These are phyloP conservation scores for Syngnathus scovelli DNA, from an alignment of 2,113 vertebrate species.

Conservation along the genomic window DNA sequence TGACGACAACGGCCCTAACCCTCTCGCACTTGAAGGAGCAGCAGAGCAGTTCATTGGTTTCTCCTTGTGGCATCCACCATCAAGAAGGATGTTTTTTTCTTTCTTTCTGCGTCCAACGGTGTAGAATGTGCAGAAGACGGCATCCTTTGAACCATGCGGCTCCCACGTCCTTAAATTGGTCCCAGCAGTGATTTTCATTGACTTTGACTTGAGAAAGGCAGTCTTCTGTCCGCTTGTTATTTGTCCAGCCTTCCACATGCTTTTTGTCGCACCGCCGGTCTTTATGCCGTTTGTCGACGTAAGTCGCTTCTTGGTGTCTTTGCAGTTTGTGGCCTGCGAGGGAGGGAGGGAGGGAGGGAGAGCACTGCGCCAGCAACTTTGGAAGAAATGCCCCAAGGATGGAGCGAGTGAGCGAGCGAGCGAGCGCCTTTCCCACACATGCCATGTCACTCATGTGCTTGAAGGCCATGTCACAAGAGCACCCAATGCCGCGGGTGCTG, in stretches of 20 bases:
- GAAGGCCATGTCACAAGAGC: conserved; percentile 49
- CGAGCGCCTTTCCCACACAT: conserved; percentile 45
- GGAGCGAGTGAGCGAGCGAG: conserved; percentile 37
- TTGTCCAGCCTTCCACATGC: conserved; percentile 24
- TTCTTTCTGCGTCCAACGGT: conserved; percentile 57
- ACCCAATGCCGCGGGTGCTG: conserved; percentile 48
- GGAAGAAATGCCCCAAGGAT: conserved; percentile 52
- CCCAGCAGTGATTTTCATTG: conserved; percentile 5
- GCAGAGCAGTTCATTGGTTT: conserved; percentile 61
- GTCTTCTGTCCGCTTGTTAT: conserved; percentile 27
- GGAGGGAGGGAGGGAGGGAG: too few species aligned
- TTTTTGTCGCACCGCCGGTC: background rate
- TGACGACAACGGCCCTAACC: conserved; percentile 11
- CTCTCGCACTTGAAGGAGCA: conserved; percentile 36
- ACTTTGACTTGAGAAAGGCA: background rate
- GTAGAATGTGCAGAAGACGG: conserved; percentile 52
- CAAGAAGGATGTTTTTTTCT: conserved; percentile 57
- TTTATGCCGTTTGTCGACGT: background rate
- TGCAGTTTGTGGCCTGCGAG: conserved; percentile 4
- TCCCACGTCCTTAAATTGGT: conserved; percentile 21
- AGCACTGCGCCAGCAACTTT: conserved; percentile 33
- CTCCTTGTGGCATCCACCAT: conserved; percentile 43
- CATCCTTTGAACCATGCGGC: conserved; percentile 36
- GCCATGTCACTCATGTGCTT: conserved; percentile 45
- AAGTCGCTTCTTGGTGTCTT: conserved; percentile 28